Evolutionary conservation across 2,888 invertebrate species (phyloP), one percentile per base, ranked within the genome.

Genomic region (Hypomecis punctinalis): DNA sequence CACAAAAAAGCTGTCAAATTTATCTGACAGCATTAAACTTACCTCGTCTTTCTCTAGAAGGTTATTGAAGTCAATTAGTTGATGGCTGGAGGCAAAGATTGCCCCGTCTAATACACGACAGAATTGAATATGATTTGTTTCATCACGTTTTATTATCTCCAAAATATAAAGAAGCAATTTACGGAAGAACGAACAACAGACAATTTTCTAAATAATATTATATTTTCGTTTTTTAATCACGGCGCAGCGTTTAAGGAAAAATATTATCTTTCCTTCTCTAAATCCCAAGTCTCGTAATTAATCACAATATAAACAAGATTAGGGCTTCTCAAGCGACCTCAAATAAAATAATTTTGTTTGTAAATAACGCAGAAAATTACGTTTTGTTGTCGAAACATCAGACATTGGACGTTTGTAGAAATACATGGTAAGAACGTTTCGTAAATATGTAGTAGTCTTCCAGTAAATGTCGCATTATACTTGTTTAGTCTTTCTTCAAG

Each of bases 231-330:
- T 64, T 69, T 67, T 61, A 67, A 70, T 67, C 67, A 57, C 63
- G 63, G 61, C 52, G 39, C 40, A 49, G 54, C 59, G 63, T 66
- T 70, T 62, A 64, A 64, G 67, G 69, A 69, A 72, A 71, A 69
- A 71, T 68, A 65, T 65, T 68, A 68, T 67, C 61, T 69, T 66
- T 63, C 66, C 48, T 55, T 48, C 57, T 66, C 65, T 52, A 64
- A 65, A 68, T 67, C 59, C 66, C 60, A 75, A 76, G 66, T 74
- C 63, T 63, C 60, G 76, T 76, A 79, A 82, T 84, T 81, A 83
- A 85, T 83, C 82, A 81, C 69, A 81, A 79, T 81, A 83, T 76
- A 80, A 84, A 83, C 77, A 79, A 78, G 80, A 82, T 82, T 76
- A 79, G 53, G 62, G 55, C 33, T 60, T 56, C 23, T 53, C 53